These are phyloP conservation scores for Vidua chalybeata DNA, from an alignment of 2,113 vertebrate genomes.

Conservation along the genomic window DNA sequence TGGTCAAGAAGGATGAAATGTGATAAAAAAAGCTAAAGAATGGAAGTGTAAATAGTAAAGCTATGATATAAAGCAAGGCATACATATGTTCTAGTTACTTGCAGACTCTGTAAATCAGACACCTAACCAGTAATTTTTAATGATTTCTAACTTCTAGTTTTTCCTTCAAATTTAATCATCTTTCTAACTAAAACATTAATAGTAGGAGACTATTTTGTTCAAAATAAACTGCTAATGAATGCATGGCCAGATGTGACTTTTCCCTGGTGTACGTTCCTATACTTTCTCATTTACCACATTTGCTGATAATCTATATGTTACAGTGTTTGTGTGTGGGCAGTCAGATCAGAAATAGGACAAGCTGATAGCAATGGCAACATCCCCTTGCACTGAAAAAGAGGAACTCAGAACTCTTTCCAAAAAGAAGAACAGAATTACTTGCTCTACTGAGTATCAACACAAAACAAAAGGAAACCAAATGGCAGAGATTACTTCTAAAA, in stretches of 20 bases:
- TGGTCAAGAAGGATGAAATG: neutral
- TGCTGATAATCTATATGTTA: fast-evolving
- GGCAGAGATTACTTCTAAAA: neutral
- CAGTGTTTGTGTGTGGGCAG: neutral
- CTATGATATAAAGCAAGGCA: neutral
- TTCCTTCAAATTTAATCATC: neutral
- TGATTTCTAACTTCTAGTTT: neutral
- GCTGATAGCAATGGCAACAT: neutral
- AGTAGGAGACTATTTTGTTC: neutral
- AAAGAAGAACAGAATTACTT: neutral
- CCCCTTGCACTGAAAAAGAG: neutral
- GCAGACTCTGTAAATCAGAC: neutral
- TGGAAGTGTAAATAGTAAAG: neutral
- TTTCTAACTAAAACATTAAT: neutral
- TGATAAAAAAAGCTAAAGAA: constrained; percentile 14
- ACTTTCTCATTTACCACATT: neutral
- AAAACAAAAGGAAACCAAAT: neutral
- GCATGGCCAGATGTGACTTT: neutral
- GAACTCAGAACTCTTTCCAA: neutral
- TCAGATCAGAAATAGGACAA: neutral
- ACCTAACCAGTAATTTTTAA: neutral
- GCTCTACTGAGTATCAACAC: neutral
- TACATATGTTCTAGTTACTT: neutral
- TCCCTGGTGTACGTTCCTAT: neutral
- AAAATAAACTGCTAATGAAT: constrained; percentile 1